Conservation (phyloP, 1,140 invertebrate genomes). For the Leptinotarsa defecta region DNA sequence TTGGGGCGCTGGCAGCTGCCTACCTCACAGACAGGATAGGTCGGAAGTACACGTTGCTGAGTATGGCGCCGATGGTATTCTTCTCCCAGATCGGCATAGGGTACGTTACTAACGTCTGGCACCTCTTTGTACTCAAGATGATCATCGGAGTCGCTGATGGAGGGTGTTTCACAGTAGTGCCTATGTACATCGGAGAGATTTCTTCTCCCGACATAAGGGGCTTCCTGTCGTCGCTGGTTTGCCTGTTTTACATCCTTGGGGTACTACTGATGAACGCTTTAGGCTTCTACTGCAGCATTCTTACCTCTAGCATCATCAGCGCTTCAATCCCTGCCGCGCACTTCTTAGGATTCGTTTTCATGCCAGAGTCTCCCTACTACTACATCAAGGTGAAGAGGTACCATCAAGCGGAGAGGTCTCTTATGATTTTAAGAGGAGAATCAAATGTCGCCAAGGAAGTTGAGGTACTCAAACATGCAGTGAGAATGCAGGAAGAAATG, state of each 20-base stretch:
- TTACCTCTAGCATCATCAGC: slow-evolving; percentile 36
- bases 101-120: slow-evolving; percentile 57
- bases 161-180: slow-evolving; percentile 40
- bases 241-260: slow-evolving; percentile 43
- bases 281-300: slow-evolving; percentile 31
- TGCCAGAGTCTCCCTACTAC: slow-evolving; percentile 40
- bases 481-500: slow-evolving; percentile 48
- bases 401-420: slow-evolving; percentile 63
- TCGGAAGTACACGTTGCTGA: slow-evolving; percentile 68
- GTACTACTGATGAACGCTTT: slow-evolving; percentile 39
- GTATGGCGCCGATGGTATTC: slow-evolving; percentile 64
- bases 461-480: slow-evolving; percentile 66
- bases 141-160: slow-evolving; percentile 40
- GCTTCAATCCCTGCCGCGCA: slow-evolving; percentile 29
- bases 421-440: slow-evolving; percentile 77
- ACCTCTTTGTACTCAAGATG: slow-evolving; percentile 44
- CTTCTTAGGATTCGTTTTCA: slow-evolving; percentile 30
- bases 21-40: slow-evolving; percentile 66
- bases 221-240: slow-evolving; percentile 36
- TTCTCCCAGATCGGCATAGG: slow-evolving; percentile 70
- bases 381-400: slow-evolving; percentile 44
- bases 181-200: slow-evolving; percentile 50
- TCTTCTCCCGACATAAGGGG: slow-evolving; percentile 44
- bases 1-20: slow-evolving; percentile 62
- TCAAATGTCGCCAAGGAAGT: slow-evolving; percentile 79